Conservation (phyloP, 2,888 invertebrate species). For the Anaspis maculata region DNA sequence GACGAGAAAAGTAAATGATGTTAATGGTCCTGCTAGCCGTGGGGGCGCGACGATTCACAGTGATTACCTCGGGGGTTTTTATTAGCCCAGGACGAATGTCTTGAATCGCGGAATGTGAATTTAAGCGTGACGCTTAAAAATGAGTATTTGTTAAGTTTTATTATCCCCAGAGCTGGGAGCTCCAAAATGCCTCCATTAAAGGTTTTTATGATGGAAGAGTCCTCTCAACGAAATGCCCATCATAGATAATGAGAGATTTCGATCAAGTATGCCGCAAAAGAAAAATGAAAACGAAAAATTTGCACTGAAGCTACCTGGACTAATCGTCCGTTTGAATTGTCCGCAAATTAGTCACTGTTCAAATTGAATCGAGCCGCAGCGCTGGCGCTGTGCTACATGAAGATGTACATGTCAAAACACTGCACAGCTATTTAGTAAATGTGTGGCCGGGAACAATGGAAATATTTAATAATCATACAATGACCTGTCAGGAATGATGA, state of each 20-base stretch:
- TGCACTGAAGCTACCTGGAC: too few species aligned
- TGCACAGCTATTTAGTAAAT: slow-evolving; percentile 9
- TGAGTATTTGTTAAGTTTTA: slow-evolving; percentile 17
- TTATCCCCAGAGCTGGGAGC: slow-evolving; percentile 8
- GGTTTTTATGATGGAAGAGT: slow-evolving; percentile 6
- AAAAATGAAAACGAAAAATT: slow-evolving; percentile 2
- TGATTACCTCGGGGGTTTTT: slow-evolving; percentile 17
- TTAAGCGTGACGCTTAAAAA: slow-evolving; percentile 18
- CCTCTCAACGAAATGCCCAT: too few species aligned
- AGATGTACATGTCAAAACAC: slow-evolving; percentile 5
- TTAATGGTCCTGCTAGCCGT: slow-evolving; percentile 16
- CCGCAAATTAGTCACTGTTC: slow-evolving; percentile 7
- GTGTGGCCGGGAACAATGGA: slow-evolving; percentile 15
- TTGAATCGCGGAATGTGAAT: slow-evolving; percentile 16
- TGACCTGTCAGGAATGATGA: slow-evolving; percentile 17
- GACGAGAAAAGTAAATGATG: slow-evolving; percentile 20
- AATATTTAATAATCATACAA: slow-evolving; percentile 20
- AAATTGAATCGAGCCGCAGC: slow-evolving; percentile 6
- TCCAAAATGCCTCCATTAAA: slow-evolving; percentile 4
- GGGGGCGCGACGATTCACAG: slow-evolving; percentile 12
- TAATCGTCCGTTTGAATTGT: too few species aligned
- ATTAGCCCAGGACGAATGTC: slow-evolving; percentile 14
- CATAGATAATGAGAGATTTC: too few species aligned
- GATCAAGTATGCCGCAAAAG: slow-evolving; percentile 3
- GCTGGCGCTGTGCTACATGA: not conserved